Evolutionary conservation across 2,888 invertebrate genomes (phyloP).

Genomic region (Julus scandinavius): DNA sequence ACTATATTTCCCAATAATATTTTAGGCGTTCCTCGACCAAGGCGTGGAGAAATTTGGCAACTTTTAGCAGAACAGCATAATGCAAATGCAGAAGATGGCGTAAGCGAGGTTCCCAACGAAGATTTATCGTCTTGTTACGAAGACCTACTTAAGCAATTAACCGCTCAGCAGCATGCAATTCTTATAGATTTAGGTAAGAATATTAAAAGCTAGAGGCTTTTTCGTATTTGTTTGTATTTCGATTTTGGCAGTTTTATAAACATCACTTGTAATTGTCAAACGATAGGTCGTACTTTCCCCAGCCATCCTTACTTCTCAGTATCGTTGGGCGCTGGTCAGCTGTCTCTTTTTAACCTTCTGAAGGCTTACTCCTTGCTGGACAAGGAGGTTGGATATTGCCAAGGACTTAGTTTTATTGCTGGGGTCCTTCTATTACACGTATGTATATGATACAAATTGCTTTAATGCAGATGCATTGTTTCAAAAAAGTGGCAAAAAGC

Average conservation of each 20-base stretch:
- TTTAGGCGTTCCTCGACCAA: slow-evolving; percentile 83
- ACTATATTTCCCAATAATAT: background rate
- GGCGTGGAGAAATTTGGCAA: slow-evolving; percentile 91
- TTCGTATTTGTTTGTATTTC: too few relatives aligned
- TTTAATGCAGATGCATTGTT: too few relatives aligned
- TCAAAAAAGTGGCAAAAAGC: too few relatives aligned
- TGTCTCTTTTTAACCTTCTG: slow-evolving; percentile 91
- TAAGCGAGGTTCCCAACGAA: slow-evolving; percentile 69
- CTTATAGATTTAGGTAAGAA: slow-evolving; percentile 86
- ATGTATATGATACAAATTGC: slow-evolving; percentile 68
- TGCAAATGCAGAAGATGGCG: slow-evolving; percentile 65
- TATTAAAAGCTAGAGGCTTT: too few relatives aligned
- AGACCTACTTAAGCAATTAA: slow-evolving; percentile 83
- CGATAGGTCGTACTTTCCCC: slow-evolving; percentile 86
- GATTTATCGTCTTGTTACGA: slow-evolving; percentile 82
- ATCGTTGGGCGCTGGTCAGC: slow-evolving; percentile 90
- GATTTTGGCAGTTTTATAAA: too few relatives aligned
- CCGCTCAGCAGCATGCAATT: slow-evolving; percentile 96
- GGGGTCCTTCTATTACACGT: slow-evolving; percentile 93
- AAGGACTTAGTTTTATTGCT: slow-evolving; percentile 95
- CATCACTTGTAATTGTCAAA: too few relatives aligned
- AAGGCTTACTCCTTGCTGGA: slow-evolving; percentile 96
- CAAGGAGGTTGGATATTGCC: slow-evolving; percentile 95
- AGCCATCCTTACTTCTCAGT: slow-evolving; percentile 93
- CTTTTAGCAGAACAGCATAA: slow-evolving; percentile 86